These are phyloP conservation scores for Aspiorhynchus laticeps DNA, from an alignment of 2,113 vertebrate species.

Conservation along the genomic window DNA sequence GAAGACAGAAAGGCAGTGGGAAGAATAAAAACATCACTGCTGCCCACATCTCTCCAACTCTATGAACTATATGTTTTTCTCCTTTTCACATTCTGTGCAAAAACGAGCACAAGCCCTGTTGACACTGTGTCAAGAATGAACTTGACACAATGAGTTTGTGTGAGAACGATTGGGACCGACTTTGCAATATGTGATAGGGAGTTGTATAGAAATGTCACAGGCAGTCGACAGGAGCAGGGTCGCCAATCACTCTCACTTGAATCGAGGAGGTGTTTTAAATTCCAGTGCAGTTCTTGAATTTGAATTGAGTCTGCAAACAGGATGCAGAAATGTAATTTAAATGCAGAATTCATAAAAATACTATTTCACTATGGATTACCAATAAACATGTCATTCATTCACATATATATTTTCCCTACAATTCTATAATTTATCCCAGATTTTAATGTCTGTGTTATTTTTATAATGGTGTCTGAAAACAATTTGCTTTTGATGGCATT, in stretches of 20 bases:
- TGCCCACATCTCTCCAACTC: neutral
- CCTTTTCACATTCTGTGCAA: slow-evolving; percentile 9
- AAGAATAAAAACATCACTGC: neutral
- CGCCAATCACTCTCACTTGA: neutral
- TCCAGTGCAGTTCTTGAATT: neutral
- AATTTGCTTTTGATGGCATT: neutral
- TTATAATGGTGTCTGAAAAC: neutral
- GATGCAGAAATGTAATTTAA: neutral
- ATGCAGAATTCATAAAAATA: neutral
- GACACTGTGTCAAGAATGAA: slow-evolving; percentile 9
- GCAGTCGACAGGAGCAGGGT: neutral
- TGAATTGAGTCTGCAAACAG: neutral
- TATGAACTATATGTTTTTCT: neutral
- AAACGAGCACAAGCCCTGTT: neutral
- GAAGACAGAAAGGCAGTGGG: neutral
- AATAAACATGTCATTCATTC: too few species aligned
- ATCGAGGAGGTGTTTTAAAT: neutral
- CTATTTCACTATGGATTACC: too few species aligned
- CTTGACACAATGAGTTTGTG: slow-evolving; percentile 2
- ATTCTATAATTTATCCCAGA: neutral
- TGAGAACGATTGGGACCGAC: neutral
- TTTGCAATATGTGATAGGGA: neutral
- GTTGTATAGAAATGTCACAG: neutral
- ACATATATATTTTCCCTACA: neutral
- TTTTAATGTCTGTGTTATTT: neutral